Evolutionary conservation across 1,140 invertebrate species (phyloP).

Genomic region (Meloidogyne hapla): DNA sequence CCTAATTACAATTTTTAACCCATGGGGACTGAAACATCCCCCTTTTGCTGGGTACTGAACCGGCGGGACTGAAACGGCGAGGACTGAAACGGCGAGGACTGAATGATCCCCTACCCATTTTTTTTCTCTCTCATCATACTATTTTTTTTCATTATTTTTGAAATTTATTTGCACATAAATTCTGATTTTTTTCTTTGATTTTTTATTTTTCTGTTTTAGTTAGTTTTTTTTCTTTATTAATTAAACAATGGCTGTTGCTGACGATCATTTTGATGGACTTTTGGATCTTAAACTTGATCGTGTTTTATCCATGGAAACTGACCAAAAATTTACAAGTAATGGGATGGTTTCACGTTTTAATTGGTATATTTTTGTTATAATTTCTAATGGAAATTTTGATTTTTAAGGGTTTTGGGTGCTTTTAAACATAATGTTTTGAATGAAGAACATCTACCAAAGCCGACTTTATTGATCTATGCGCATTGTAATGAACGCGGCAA

Average conservation of each 20-base stretch:
- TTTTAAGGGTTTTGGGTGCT: neutral
- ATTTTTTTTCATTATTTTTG: no score
- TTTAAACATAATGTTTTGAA: neutral
- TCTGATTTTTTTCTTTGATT: neutral
- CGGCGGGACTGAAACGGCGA: no score
- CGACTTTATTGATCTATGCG: neutral
- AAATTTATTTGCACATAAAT: no score
- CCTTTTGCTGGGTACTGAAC: no score
- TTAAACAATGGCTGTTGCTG: neutral
- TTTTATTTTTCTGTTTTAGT: neutral
- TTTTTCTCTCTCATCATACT: no score
- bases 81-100: no score
- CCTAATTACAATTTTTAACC: no score
- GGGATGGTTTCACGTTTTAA: neutral
- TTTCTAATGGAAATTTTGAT: neutral
- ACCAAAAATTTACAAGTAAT: neutral
- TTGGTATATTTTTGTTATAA: neutral
- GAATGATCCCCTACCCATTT: no score
- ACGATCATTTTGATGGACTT: neutral
- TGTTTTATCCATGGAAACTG: conserved; percentile 3
- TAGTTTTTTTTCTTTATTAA: no score
- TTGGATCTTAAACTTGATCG: neutral
- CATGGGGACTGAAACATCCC: no score
- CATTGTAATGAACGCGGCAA: neutral
- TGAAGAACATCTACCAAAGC: neutral